Base-by-base conservation (phyloP, 2,113 vertebrate genomes). In the Synchiropus splendidus region DNA sequence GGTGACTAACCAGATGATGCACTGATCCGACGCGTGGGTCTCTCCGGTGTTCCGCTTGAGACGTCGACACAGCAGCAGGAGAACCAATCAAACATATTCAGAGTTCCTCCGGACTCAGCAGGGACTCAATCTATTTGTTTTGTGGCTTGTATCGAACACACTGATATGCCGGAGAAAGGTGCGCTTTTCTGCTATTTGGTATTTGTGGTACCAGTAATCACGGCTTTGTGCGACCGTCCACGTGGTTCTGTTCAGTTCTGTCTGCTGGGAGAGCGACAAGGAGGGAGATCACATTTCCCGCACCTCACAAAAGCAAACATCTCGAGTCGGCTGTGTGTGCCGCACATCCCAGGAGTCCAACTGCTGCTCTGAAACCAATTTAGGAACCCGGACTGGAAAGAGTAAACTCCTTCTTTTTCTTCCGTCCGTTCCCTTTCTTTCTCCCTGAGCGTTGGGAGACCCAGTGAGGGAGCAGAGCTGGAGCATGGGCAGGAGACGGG, bases 311-410 rank as follows among this genome's bases (percentile, higher is more conserved):
- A 81, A 78, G 77, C 74, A 81, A 81, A 81, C 77, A 76, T 59
- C 72, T 74, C 74, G 60, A 64, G 72, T 70, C 70, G 54, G 58
- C 71, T 72, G 60, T 76, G 70, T 78, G 72, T 67, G 72, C 70
- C 64, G 64, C 47, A 79, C 46, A 70, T 83, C 71, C 80, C 82
- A 64, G 73, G 86, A 85, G 84, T 80, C 78, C 85, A 83, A 86
- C 84, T 81, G 42, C 83, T 83, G 87, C 78, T 85, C 85, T 86
- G 84, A 88, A 88, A 86, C 83, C 77, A 85, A 88, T 88, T 88
- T 88, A 86, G 83, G 82, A 81, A 85, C 80, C 80, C 74, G 75
- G 71, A 79, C 82, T 80, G 83, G 84, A 85, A 85, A 81, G 78
- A 87, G 85, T 85, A 75, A 88, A 83, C 66, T 58, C 74, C 76